phyloP scores from a whole-genome alignment of 1,140 invertebrate genomes.

The Fopius arisanus region DNA sequence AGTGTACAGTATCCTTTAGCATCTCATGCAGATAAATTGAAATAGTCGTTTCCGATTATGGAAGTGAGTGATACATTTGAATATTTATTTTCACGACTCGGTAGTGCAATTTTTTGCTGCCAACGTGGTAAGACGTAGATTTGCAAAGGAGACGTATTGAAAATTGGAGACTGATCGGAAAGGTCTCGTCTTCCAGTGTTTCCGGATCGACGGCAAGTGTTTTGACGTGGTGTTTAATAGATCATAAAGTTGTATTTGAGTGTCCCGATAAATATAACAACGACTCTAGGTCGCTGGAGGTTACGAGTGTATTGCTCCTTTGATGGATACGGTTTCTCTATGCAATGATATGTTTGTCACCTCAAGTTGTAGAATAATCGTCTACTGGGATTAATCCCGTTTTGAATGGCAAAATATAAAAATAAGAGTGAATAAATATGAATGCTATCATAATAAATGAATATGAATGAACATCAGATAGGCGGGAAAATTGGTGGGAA shows the following conservation, averaged over 20 bases:
- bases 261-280: slow-evolving; percentile 65
- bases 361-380: neutral
- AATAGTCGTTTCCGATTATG: neutral
- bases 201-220: slow-evolving; percentile 44
- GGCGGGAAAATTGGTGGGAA: no score
- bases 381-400: no score
- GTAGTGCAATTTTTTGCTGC: no score
- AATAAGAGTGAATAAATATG: no score
- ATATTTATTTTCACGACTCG: no score
- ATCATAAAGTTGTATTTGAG: slow-evolving; percentile 62
- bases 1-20: no score
- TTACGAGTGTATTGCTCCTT: slow-evolving; percentile 30
- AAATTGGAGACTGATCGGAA: slow-evolving; percentile 30
- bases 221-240: slow-evolving; percentile 62
- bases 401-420: no score
- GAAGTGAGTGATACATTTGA: no score
- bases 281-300: slow-evolving; percentile 46
- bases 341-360: neutral
- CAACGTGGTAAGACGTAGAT: no score
- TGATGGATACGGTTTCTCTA: neutral
- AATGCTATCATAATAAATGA: no score
- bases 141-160: no score
- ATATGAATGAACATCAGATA: no score
- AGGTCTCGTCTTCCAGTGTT: slow-evolving; percentile 34
- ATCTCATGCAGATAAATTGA: neutral